Base-by-base conservation (phyloP, 1,140 invertebrate species). In the Drosophila nannoptera region DNA sequence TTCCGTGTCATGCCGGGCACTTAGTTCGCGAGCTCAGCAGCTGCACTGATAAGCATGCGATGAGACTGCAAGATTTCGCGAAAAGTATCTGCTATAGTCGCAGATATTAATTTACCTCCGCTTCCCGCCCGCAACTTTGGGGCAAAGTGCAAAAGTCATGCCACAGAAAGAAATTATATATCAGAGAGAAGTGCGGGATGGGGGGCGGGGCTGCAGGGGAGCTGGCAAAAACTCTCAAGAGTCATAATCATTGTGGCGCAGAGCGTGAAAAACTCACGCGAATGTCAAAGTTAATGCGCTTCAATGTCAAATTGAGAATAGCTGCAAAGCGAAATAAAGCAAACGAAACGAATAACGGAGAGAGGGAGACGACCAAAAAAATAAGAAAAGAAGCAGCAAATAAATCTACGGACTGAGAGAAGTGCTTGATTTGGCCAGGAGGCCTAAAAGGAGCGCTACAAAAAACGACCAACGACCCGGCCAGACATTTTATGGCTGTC, bases 221-320 rank as follows among this genome's bases (percentile, higher is more conserved):
- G 14, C 29, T 9, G 8, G 14, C 7, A 45, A 50, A 55, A 69
- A 63, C 63, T 73, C 68, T 73, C 50, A 73, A 73, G 75, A 69
- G 73, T 67, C 76, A 83, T 84, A 78, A 84, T 83, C 80, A 67
- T 71, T 71, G 49, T 60, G 43, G 38, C 38, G 12, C 22, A 11
- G 40, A 31, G 40, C 48, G 33, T 42, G 31, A 33, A 54, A 38
- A 54, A 50, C 64, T 73, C 66, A 77, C 62, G 80, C 67, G 80
- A 80, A 77, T 86, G 77, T 80, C 74, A 86, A 73, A 86, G 70
- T 74, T 86, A 84, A 84, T 80, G 69, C 66, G 77, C 58, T 72
- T 68, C 58, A 72, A 73, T 75, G 83, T 86, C 64, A 84, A 86
- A 69, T 69, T 75, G 60, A 69, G 54, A 45, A 12, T 40, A 33